These are phyloP conservation scores for Pelobates cultripes DNA, from an alignment of 2,797 vertebrate species.

Conservation along the genomic window DNA sequence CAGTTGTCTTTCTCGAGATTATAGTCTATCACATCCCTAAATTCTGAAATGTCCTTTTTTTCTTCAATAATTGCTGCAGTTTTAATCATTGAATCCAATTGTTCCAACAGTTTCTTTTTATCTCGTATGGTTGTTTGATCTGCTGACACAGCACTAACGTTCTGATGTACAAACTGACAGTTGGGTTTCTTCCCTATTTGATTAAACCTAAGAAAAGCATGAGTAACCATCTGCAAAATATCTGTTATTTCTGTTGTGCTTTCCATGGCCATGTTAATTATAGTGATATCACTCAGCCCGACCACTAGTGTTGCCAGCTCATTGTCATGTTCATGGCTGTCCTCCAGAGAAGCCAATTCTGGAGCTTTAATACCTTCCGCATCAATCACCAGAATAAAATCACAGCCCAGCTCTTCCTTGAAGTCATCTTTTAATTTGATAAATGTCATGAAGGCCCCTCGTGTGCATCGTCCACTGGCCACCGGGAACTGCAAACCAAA, in stretches of 20 bases:
- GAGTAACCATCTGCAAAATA: constrained; percentile 62
- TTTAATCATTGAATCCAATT: constrained; percentile 55
- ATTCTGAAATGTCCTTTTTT: constrained; percentile 43
- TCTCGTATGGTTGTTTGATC: constrained; percentile 57
- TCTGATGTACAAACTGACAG: constrained; percentile 65
- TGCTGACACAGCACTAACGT: background rate
- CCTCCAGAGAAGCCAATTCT: too few relatives aligned
- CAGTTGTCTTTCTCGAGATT: constrained; percentile 61
- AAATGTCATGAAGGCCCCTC: constrained; percentile 50
- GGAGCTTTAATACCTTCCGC: too few relatives aligned
- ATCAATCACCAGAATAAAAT: too few relatives aligned
- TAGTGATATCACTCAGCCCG: too few relatives aligned
- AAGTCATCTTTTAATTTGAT: constrained; percentile 45
- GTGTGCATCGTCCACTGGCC: constrained; percentile 13
- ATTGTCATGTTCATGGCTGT: too few relatives aligned
- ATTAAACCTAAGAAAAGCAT: constrained; percentile 65
- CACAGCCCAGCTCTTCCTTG: background rate
- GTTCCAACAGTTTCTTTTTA: constrained; percentile 57
- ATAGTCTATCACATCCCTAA: constrained; percentile 66
- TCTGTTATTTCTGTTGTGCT: constrained; percentile 57
- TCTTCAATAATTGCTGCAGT: constrained; percentile 60
- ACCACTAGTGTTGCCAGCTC: too few relatives aligned
- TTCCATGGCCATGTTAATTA: too few relatives aligned
- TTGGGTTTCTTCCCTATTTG: constrained; percentile 59
- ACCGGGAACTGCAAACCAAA: too few relatives aligned